phyloP scores from a whole-genome alignment of 2,888 invertebrate genomes.

The Dysmachus trigonus region DNA sequence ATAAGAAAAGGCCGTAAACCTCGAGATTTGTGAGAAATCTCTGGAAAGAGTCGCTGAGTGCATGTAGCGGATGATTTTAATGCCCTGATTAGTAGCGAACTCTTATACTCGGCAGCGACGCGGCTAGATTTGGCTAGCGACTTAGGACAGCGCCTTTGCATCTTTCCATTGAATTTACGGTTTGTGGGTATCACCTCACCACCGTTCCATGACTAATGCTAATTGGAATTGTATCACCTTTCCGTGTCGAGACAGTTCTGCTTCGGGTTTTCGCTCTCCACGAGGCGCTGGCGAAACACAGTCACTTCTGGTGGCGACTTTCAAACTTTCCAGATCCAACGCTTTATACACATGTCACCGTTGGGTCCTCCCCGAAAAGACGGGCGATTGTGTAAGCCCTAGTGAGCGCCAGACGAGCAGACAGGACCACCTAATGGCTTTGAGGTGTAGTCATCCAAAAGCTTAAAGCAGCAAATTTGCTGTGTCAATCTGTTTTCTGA shows the following conservation, averaged over 20 bases:
- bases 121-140: background rate
- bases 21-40: constrained; percentile 20
- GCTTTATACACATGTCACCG: background rate
- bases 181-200: background rate
- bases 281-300: background rate
- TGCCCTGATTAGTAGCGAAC: constrained; percentile 46
- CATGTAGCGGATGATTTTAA: constrained; percentile 44
- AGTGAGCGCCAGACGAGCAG: background rate
- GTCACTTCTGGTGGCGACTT: background rate
- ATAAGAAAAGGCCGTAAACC: constrained; percentile 7
- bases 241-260: background rate
- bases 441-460: constrained; percentile 16
- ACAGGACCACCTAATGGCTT: background rate
- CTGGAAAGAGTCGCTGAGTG: constrained; percentile 8
- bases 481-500: background rate
- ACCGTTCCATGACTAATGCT: background rate
- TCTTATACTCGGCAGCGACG: background rate
- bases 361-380: background rate
- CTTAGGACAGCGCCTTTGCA: background rate
- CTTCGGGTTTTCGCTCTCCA: background rate
- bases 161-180: background rate
- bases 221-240: background rate
- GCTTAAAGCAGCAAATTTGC: background rate
- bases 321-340: background rate
- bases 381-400: background rate